Evolutionary conservation across 2,797 vertebrate genomes (phyloP).

Genomic region (Hybognathus amarus): DNA sequence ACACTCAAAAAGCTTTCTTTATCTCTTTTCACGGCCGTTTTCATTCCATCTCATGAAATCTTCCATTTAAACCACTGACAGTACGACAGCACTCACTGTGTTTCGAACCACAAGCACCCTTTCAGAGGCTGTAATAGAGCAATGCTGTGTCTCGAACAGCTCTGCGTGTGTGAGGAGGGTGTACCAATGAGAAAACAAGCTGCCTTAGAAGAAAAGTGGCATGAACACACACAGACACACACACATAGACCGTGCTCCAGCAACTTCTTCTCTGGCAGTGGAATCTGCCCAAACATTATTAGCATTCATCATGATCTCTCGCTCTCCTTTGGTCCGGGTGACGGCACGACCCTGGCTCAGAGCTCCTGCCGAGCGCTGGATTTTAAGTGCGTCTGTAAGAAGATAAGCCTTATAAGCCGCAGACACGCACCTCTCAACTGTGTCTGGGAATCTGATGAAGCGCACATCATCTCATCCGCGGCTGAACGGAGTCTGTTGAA

Average conservation of each 20-base stretch:
- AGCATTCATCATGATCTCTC: conserved; percentile 42
- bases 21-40: conserved; percentile 7
- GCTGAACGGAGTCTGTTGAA: conserved; percentile 35
- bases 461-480: conserved; percentile 34
- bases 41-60: conserved; percentile 24
- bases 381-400: conserved; percentile 45
- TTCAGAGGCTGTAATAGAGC: conserved; percentile 42
- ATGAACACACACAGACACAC: not conserved
- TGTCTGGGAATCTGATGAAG: conserved; percentile 31
- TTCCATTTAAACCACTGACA: conserved; percentile 39
- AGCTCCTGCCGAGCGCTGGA: conserved; percentile 27
- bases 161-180: not conserved
- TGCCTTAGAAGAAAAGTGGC: not conserved
- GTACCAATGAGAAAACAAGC: not conserved
- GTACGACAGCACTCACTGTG: conserved; percentile 23
- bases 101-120: conserved; percentile 37
- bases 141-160: conserved; percentile 30
- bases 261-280: conserved; percentile 14
- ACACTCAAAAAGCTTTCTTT: conserved; percentile 18
- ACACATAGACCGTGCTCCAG: conserved; percentile 17
- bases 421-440: conserved; percentile 41
- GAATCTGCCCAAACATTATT: conserved; percentile 48
- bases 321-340: conserved; percentile 34
- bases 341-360: conserved; percentile 26
- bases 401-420: conserved; percentile 53